These are phyloP conservation scores for Conops quadrifasciatus DNA, from an alignment of 2,888 invertebrate species.

Conservation along the genomic window DNA sequence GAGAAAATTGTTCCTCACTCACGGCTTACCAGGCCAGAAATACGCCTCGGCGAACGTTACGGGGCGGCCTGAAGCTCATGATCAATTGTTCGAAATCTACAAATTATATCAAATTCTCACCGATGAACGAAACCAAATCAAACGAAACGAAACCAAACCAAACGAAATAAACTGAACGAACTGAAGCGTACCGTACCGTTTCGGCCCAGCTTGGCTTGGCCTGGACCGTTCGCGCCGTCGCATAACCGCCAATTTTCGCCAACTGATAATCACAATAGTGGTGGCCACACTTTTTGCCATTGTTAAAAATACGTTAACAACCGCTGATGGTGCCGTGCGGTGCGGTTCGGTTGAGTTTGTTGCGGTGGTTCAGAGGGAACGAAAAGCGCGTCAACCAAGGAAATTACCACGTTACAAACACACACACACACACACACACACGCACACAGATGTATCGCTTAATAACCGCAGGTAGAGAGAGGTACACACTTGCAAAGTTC, in stretches of 20 bases:
- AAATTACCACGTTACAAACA: neutral
- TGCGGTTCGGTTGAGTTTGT: neutral
- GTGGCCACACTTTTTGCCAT: slow-evolving; percentile 30
- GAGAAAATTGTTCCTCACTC: no score
- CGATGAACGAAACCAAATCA: slow-evolving; percentile 30
- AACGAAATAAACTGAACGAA: slow-evolving; percentile 1
- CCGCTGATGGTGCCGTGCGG: neutral
- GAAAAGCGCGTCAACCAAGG: neutral
- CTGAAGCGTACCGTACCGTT: no score
- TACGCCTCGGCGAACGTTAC: no score
- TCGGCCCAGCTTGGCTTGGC: neutral
- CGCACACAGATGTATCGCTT: neutral
- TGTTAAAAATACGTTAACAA: slow-evolving; percentile 24
- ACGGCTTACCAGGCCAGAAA: no score
- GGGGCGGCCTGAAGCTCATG: slow-evolving; percentile 6
- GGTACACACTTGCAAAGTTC: neutral
- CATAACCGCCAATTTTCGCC: slow-evolving; percentile 31
- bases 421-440: slow-evolving; percentile 6
- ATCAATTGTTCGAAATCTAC: slow-evolving; percentile 55
- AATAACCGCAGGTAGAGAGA: neutral
- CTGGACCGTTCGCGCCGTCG: slow-evolving; percentile 2
- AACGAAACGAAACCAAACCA: slow-evolving; percentile 35
- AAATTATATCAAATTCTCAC: slow-evolving; percentile 55
- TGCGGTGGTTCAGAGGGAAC: neutral
- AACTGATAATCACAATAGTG: slow-evolving; percentile 33